Conservation (phyloP, 2,113 vertebrate genomes). For the Ameiurus melas region DNA sequence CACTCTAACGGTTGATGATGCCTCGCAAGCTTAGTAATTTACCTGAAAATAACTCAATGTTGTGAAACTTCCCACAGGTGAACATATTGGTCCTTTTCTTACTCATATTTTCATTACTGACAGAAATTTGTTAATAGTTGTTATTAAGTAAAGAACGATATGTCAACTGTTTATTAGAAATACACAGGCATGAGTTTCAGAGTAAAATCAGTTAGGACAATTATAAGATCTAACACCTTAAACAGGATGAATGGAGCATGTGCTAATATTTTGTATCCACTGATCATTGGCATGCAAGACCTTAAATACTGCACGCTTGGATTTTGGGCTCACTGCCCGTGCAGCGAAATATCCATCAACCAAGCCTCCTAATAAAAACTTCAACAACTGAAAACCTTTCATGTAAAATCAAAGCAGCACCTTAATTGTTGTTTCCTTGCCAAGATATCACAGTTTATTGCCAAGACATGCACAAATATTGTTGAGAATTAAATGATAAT, state of each 20-base stretch:
- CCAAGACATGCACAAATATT: background rate
- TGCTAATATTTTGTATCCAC: background rate
- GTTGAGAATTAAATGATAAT: slow-evolving; percentile 14
- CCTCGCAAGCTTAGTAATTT: too few relatives aligned
- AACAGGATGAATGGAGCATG: background rate
- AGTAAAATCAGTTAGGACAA: background rate
- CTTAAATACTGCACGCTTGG: background rate
- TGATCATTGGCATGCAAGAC: background rate
- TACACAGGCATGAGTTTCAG: background rate
- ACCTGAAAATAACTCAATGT: background rate
- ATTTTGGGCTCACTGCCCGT: slow-evolving; percentile 7
- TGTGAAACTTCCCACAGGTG: background rate
- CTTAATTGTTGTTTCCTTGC: background rate
- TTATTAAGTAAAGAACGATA: background rate
- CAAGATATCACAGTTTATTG: background rate
- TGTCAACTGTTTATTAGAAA: background rate
- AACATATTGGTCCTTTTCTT: background rate
- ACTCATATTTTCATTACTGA: background rate
- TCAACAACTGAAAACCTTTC: background rate
- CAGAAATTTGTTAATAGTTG: background rate
- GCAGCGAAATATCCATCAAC: background rate
- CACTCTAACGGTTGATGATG: too few relatives aligned
- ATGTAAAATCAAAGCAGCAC: slow-evolving; percentile 1
- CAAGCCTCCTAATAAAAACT: slow-evolving; percentile 25
- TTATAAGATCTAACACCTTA: background rate